A percentile compares a stretch with the other conserved stretches of the same genome.
Conservation (phyloP, 1,140 invertebrate genomes). For the Octopus bimaculoides region DNA sequence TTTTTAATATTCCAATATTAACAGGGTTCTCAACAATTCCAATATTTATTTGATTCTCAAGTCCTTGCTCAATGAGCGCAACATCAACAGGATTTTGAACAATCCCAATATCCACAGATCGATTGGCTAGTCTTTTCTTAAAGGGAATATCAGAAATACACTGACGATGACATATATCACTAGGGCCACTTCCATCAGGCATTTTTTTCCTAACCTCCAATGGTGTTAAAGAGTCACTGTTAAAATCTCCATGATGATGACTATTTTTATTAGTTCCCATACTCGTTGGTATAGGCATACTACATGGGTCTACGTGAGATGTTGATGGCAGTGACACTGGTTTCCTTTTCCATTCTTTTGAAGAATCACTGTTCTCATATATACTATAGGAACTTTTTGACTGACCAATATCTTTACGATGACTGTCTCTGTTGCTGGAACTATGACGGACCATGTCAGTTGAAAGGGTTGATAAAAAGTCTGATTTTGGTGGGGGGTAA, state of each 20-base stretch:
- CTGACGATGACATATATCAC: slow-evolving; percentile 5
- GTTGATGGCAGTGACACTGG: neutral
- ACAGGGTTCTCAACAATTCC: neutral
- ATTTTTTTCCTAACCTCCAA: neutral
- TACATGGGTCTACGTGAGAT: neutral
- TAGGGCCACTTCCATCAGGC: neutral
- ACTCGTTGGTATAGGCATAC: neutral
- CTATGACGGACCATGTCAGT: neutral
- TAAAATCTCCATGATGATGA: neutral
- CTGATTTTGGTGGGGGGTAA: neutral
- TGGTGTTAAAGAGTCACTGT: neutral
- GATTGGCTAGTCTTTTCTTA: neutral
- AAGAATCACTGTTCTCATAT: neutral
- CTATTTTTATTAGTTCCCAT: neutral
- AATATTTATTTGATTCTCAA: neutral
- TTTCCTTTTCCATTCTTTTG: neutral
- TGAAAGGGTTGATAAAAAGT: too few relatives aligned
- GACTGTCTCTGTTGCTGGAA: neutral
- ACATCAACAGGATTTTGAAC: slow-evolving; percentile 5
- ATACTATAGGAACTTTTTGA: neutral
- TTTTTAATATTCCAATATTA: slow-evolving; percentile 9
- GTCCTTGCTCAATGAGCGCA: neutral
- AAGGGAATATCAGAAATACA: neutral
- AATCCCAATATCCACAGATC: neutral
- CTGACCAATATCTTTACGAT: neutral